Conservation (phyloP, 2,113 vertebrate species). For the Chiloscyllium plagiosum region DNA sequence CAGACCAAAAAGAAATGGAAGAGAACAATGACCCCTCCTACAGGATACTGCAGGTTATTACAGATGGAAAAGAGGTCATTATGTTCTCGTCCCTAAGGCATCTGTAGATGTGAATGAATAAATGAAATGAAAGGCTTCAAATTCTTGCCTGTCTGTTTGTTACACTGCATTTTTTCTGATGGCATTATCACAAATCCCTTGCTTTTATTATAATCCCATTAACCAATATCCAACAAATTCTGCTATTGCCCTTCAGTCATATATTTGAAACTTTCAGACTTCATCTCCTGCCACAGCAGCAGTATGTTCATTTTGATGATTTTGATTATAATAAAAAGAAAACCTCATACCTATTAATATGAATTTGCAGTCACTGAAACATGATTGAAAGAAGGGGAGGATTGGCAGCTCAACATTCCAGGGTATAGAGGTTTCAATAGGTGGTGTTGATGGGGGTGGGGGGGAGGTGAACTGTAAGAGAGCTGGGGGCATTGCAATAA, state of each 20-base stretch:
- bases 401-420: no score
- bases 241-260: not conserved
- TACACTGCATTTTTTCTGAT: not conserved
- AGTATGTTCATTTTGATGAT: not conserved
- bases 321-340: not conserved
- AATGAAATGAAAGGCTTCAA: not conserved
- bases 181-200: not conserved
- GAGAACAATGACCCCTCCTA: not conserved
- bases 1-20: not conserved
- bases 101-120: not conserved
- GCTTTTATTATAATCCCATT: conserved; percentile 3
- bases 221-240: not conserved
- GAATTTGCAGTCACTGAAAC: no score
- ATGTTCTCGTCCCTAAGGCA: not conserved
- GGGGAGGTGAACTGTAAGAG: no score
- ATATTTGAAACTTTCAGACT: not conserved
- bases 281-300: not conserved
- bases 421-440: no score
- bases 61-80: not conserved
- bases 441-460: no score
- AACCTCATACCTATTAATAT: not conserved
- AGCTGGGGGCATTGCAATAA: no score
- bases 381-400: no score
- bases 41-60: not conserved
- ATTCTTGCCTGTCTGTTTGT: not conserved